Base-by-base conservation (phyloP, 2,888 invertebrate genomes). In the Agonopterix arenella region DNA sequence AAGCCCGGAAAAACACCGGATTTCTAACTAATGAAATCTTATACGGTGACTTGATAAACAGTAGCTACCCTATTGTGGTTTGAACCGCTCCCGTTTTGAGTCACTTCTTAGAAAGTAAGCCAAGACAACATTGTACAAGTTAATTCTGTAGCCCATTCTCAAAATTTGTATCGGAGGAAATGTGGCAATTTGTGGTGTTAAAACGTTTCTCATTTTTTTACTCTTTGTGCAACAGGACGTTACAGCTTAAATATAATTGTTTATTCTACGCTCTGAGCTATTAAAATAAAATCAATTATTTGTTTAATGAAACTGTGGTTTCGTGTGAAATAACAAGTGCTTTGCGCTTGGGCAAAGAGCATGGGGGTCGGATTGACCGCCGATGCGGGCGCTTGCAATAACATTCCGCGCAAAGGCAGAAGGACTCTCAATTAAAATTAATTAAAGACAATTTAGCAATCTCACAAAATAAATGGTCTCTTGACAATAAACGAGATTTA, bases 381-480 rank as follows among this genome's bases (percentile, higher is more conserved):
- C 70, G 45, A 88, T 88, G 86, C 88, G 88, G 88, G 88, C 80
- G 75, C 76, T 78, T 64, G 83, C 84, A 80, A 78, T 78, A 78
- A 76, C 69, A 75, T 75, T 76, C 70, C 73, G 76, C 64, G 81
- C 80, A 70, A 83, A 84, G 68, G 62, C 62, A 56, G 68, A 76
- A 80, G 76, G 77, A 80, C 84, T 67, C 84, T 85, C 80, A 88
- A 89, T 88, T 86, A 84, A 74, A 80, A 84, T 84, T 84, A 85
- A 89, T 89, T 86, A 86, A 80, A 84, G 84, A 85, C 84, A 88
- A 88, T 88, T 88, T 84, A 85, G 85, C 84, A 80, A 85, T 75
- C 79, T 74, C 76, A 71, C 73, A 76, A 78, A 80, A 81, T 82
- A 76, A 80, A 80, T 73, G 79, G 75, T 66, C 76, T 74, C 80